Conservation (phyloP, 2,888 invertebrate genomes). For the Apamea monoglypha region DNA sequence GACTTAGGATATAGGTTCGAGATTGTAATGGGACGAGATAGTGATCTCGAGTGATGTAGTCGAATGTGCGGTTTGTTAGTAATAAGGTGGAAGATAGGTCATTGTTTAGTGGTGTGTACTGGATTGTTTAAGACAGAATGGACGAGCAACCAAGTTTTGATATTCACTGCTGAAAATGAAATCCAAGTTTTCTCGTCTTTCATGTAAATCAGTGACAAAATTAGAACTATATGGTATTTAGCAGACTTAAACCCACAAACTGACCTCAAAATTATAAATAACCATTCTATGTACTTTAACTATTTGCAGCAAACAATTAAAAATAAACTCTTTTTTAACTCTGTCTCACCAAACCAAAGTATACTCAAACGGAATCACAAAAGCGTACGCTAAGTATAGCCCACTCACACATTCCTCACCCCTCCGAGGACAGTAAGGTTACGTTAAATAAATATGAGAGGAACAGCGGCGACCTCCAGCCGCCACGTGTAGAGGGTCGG, state of each 20-base stretch:
- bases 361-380: constrained; percentile 25
- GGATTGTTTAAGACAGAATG: not conserved
- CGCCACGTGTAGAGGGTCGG: constrained; percentile 12
- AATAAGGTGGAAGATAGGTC: not conserved
- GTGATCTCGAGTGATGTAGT: constrained; percentile 14
- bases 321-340: not conserved
- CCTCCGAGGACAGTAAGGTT: constrained; percentile 24
- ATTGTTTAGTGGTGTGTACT: not conserved
- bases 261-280: not conserved
- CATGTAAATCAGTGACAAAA: too few species aligned
- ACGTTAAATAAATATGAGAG: constrained; percentile 51
- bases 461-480: constrained; percentile 21
- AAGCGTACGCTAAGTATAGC: constrained; percentile 1
- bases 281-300: not conserved
- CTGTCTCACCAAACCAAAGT: not conserved
- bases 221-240: too few species aligned
- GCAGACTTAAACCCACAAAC: not conserved
- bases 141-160: not conserved
- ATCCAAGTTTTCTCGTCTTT: too few species aligned
- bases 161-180: not conserved
- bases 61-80: not conserved
- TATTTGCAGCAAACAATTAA: not conserved
- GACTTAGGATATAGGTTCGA: constrained; percentile 42
- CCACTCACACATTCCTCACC: constrained; percentile 19
- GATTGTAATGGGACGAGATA: constrained; percentile 30